Percentiles rank a stretch among this genome's conserved stretches.
phyloP scores from a whole-genome alignment of 2,888 invertebrate species.

The Drosophila ustulata region DNA sequence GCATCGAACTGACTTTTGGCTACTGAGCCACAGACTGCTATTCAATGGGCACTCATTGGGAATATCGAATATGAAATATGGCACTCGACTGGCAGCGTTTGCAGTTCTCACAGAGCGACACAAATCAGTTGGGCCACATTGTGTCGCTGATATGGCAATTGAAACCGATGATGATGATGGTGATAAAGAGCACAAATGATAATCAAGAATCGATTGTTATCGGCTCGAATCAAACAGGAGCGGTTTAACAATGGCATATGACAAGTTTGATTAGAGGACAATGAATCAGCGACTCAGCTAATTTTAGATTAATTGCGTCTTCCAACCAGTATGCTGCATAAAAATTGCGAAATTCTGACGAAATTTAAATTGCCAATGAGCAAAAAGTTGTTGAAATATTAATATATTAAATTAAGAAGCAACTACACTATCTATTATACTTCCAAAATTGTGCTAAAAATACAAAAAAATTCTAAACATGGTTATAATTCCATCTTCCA shows the following conservation, averaged over 20 bases:
- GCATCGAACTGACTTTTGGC: constrained; percentile 62
- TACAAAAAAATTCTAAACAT: too few species aligned
- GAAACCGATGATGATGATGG: constrained; percentile 22
- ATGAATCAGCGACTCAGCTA: not conserved
- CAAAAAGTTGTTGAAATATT: not conserved
- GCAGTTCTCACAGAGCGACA: constrained; percentile 33
- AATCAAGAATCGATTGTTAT: constrained; percentile 39
- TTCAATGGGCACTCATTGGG: constrained; percentile 16
- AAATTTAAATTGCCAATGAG: not conserved
- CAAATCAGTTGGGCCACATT: constrained; percentile 53
- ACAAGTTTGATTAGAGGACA: not conserved
- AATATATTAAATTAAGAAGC: too few species aligned
- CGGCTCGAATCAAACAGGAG: constrained; percentile 18
- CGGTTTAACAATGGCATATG: constrained; percentile 10
- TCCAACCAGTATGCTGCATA: not conserved
- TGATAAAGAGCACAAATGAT: constrained; percentile 27
- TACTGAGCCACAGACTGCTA: constrained; percentile 65
- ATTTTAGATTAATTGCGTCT: constrained; percentile 7
- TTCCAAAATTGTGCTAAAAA: too few species aligned
- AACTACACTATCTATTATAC: too few species aligned
- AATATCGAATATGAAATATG: constrained; percentile 40
- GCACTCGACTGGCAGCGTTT: constrained; percentile 26
- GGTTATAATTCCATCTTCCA: too few species aligned
- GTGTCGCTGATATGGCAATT: constrained; percentile 66
- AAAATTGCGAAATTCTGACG: not conserved